phyloP scores from a whole-genome alignment of 1,140 invertebrate species.

The Drosophila aff. region DNA sequence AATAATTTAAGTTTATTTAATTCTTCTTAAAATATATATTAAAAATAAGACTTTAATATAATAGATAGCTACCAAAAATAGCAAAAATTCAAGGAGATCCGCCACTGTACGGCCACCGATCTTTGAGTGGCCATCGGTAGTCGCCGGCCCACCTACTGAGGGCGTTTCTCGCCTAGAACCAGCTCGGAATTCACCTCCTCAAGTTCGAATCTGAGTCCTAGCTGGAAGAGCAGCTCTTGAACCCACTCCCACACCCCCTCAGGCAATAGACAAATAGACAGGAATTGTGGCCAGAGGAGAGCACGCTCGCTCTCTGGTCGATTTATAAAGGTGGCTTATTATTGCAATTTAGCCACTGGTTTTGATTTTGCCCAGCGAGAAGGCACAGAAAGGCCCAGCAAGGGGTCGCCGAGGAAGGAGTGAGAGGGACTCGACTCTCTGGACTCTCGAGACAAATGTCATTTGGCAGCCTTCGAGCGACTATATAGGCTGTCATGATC shows the following conservation, averaged over 20 bases:
- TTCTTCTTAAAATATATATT: neutral
- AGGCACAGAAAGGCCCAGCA: slow-evolving; percentile 42
- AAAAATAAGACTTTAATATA: neutral
- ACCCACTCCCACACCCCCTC: neutral
- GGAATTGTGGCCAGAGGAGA: slow-evolving; percentile 46
- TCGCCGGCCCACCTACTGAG: slow-evolving; percentile 75
- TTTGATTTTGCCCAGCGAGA: slow-evolving; percentile 73
- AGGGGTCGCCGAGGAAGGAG: slow-evolving; percentile 7
- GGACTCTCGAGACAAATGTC: slow-evolving; percentile 70
- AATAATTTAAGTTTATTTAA: no score
- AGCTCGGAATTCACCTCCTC: slow-evolving; percentile 8
- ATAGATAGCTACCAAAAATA: neutral
- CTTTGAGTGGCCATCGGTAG: slow-evolving; percentile 63
- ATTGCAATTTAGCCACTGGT: slow-evolving; percentile 85
- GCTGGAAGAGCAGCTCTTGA: neutral
- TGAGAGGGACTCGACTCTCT: slow-evolving; percentile 30
- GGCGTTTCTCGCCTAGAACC: slow-evolving; percentile 61
- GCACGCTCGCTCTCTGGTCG: slow-evolving; percentile 52
- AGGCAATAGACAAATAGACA: slow-evolving; percentile 79
- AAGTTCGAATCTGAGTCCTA: neutral
- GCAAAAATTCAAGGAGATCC: neutral
- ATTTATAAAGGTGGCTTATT: slow-evolving; percentile 85
- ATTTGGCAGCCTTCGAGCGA: slow-evolving; percentile 83
- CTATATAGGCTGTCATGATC: slow-evolving; percentile 85
- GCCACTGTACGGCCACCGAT: slow-evolving; percentile 34